Percentiles rank a stretch among this genome's conserved stretches.
These are phyloP conservation scores for Apodemia hepburni DNA, from an alignment of 2,888 invertebrate genomes.

Conservation along the genomic window DNA sequence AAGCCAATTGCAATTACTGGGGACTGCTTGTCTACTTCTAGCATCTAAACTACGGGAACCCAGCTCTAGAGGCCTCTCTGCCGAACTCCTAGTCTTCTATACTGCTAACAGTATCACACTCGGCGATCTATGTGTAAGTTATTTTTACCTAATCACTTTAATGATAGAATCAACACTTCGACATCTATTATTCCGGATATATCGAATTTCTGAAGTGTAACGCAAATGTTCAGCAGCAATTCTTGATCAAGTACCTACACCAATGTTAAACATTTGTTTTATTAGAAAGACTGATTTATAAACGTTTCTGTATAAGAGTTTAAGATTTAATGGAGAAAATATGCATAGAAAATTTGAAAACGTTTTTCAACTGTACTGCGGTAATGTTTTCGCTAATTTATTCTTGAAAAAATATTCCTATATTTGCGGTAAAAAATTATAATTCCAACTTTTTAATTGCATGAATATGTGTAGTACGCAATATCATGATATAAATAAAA, in stretches of 20 bases:
- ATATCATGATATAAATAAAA: slow-evolving; percentile 2
- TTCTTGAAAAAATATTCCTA: background rate
- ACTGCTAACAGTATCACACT: slow-evolving; percentile 95
- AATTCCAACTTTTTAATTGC: too few species aligned
- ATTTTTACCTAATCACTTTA: background rate
- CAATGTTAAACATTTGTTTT: background rate
- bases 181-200: background rate
- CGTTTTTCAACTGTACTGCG: background rate
- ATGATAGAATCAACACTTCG: background rate
- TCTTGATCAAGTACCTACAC: background rate
- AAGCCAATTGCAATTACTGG: slow-evolving; percentile 94
- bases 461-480: too few species aligned
- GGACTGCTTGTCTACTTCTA: slow-evolving; percentile 94
- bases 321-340: too few species aligned
- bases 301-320: too few species aligned
- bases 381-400: background rate
- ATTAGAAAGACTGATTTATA: too few species aligned
- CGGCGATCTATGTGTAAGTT: slow-evolving; percentile 93
- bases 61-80: slow-evolving; percentile 84
- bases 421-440: too few species aligned
- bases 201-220: too few species aligned
- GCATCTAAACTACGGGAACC: slow-evolving; percentile 97
- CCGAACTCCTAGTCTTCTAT: slow-evolving; percentile 92
- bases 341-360: background rate
- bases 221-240: background rate